Base-by-base conservation (phyloP, 2,113 vertebrate genomes). In the Uria aalge region DNA sequence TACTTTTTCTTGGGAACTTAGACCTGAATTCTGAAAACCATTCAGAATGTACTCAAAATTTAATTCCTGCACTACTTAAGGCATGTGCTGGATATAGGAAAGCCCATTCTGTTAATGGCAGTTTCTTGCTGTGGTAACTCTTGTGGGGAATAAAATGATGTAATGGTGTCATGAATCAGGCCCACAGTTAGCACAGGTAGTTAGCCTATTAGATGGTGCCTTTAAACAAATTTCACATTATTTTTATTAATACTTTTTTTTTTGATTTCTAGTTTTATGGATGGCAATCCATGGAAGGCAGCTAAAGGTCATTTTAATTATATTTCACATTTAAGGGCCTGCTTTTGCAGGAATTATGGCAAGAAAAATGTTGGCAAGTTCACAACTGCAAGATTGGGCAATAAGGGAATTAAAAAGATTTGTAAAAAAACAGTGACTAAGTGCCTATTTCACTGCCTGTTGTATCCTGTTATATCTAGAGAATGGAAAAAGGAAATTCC, bases 401-500 rank as follows among this genome's bases (percentile, higher is more conserved):
- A 96, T 91, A 92, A 81, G 76, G 76, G 89, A 95, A 95, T 96
- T 91, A 72, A 94, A 96, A 96, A 69, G 83, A 92, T 96, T 92
- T 96, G 91, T 94, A 71, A 94, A 96, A 94, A 94, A 53, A 0
- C 83, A 78, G 52, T 96, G 93, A 96, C 89, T 97, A 96, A 96
- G 60, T 94, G 89, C 89, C 80, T 92, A 26, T 92, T 96, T 96
- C 93, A 71, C 80, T 96, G 96, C 96, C 73, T 97, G 96, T 96
- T 96, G 83, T 92, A 94, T 97, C 95, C 91, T 97, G 94, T 94
- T 96, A 63, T 92, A 96, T 72, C 86, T 66, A 91, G 80, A 96
- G 94, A 96, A 97, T 96, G 96, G 95, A 97, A 97, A 97, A 96
- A 97, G 95, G 80, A 97, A 96, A 97, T 97, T 95, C 96, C 96